phyloP scores from a whole-genome alignment of 2,113 vertebrate species.

The Coregonus clupeaformis region DNA sequence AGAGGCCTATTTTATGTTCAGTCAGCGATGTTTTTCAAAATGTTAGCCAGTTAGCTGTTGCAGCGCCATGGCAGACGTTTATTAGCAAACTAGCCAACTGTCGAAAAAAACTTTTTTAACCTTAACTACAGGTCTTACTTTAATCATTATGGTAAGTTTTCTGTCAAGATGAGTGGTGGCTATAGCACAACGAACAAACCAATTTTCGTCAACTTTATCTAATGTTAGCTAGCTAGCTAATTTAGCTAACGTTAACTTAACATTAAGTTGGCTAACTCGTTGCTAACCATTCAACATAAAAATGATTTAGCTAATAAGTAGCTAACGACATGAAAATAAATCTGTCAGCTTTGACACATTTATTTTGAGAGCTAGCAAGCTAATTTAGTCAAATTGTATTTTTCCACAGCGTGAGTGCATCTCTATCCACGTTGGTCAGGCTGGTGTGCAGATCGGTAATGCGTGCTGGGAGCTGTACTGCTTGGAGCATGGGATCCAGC shows the following conservation, averaged over 20 bases:
- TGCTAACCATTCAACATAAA: neutral
- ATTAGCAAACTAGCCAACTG: neutral
- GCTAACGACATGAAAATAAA: neutral
- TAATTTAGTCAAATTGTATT: neutral
- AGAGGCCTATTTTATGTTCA: neutral
- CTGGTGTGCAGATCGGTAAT: constrained; percentile 28
- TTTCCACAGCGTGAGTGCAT: constrained; percentile 34
- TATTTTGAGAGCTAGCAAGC: neutral
- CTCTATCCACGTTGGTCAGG: constrained; percentile 38
- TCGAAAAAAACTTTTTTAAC: too few relatives aligned
- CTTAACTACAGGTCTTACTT: neutral
- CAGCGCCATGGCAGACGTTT: neutral
- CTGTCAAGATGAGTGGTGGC: neutral
- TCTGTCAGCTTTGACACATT: neutral
- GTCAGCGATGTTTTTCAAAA: neutral
- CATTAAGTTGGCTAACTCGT: neutral
- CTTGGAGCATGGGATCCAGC: constrained; percentile 33
- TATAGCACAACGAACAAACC: too few relatives aligned
- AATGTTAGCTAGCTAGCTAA: too few relatives aligned
- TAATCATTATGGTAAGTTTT: neutral
- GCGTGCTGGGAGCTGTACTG: constrained; percentile 31
- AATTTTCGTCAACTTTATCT: too few relatives aligned
- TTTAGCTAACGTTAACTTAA: too few relatives aligned
- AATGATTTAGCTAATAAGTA: too few relatives aligned
- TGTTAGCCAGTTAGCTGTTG: neutral